Percentiles rank a stretch among this genome's conserved stretches.
Evolutionary conservation across 2,113 vertebrate genomes (phyloP).

Genomic region (Pseudorectes ferrugineus): DNA sequence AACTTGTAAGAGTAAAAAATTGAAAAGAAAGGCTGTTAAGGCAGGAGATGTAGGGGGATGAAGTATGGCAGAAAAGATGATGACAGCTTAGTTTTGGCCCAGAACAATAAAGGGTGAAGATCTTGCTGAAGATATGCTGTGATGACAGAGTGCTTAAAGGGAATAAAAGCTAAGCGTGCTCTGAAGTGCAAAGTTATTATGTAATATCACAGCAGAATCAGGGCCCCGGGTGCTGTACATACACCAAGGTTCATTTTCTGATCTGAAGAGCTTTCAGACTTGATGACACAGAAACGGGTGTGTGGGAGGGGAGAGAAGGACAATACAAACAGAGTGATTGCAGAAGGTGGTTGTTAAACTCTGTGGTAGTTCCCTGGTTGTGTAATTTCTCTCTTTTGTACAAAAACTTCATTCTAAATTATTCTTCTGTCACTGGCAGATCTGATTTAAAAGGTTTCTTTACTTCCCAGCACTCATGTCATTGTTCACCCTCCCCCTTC

Average conservation of each 20-base stretch:
- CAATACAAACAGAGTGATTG: constrained; percentile 34
- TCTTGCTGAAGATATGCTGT: background rate
- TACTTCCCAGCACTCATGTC: background rate
- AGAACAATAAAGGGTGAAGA: constrained; percentile 35
- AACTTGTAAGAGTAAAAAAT: background rate
- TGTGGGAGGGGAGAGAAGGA: constrained; percentile 34
- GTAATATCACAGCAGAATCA: constrained; percentile 43
- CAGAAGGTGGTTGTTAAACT: constrained; percentile 30
- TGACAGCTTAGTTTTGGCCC: constrained; percentile 48
- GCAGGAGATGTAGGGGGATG: background rate
- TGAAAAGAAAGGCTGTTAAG: background rate
- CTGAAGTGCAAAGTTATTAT: constrained; percentile 41
- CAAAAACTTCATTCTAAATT: constrained; percentile 25
- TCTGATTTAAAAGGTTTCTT: constrained; percentile 29
- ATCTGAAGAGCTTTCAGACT: constrained; percentile 47
- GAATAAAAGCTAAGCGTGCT: constrained; percentile 42
- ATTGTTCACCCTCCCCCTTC: background rate
- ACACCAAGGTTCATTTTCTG: constrained; percentile 37
- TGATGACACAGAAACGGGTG: constrained; percentile 6
- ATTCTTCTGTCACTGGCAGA: constrained; percentile 7
- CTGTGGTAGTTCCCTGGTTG: background rate
- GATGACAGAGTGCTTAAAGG: constrained; percentile 42
- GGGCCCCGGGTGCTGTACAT: constrained; percentile 24
- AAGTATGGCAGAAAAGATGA: constrained; percentile 15
- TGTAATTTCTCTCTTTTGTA: constrained; percentile 32